A percentile compares a stretch with the other conserved stretches of the same genome.
Conservation (phyloP, 2,888 invertebrate species). For the Ptychoptera albimana region DNA sequence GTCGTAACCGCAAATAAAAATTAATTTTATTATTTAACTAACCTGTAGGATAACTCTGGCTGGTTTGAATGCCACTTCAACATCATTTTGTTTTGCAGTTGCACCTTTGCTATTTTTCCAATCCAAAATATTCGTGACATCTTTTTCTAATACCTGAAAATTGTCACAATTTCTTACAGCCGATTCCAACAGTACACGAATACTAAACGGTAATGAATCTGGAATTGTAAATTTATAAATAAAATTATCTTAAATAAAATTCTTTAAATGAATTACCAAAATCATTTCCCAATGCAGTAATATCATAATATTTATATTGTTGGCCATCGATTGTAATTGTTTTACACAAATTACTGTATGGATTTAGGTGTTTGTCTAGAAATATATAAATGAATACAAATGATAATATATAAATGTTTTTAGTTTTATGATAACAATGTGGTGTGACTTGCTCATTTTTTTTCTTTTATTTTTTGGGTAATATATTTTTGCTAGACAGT, state of each 20-base stretch:
- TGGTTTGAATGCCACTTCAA: slow-evolving; percentile 93
- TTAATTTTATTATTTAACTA: slow-evolving; percentile 7
- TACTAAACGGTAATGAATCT: slow-evolving; percentile 79
- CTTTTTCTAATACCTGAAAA: slow-evolving; percentile 71
- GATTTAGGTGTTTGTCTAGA: slow-evolving; percentile 30
- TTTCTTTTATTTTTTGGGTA: no score
- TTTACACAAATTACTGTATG: slow-evolving; percentile 44
- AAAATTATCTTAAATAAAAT: slow-evolving; percentile 9
- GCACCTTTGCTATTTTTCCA: slow-evolving; percentile 49
- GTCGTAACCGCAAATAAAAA: slow-evolving; percentile 1
- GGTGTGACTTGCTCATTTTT: no score
- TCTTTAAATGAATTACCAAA: slow-evolving; percentile 45
- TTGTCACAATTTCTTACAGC: slow-evolving; percentile 93
- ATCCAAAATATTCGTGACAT: slow-evolving; percentile 75
- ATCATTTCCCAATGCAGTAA: slow-evolving; percentile 47
- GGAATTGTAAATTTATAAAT: no score
- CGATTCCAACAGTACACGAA: slow-evolving; percentile 85
- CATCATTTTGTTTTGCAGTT: slow-evolving; percentile 32
- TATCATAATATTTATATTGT: slow-evolving; percentile 55
- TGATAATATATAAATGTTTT: no score
- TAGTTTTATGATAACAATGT: no score
- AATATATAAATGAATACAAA: no score
- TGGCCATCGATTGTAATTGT: slow-evolving; percentile 41
- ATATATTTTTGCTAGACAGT: no score
- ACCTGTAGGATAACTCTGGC: slow-evolving; percentile 92